Conservation (phyloP, 2,888 invertebrate genomes). For the Agriotes lineatus region DNA sequence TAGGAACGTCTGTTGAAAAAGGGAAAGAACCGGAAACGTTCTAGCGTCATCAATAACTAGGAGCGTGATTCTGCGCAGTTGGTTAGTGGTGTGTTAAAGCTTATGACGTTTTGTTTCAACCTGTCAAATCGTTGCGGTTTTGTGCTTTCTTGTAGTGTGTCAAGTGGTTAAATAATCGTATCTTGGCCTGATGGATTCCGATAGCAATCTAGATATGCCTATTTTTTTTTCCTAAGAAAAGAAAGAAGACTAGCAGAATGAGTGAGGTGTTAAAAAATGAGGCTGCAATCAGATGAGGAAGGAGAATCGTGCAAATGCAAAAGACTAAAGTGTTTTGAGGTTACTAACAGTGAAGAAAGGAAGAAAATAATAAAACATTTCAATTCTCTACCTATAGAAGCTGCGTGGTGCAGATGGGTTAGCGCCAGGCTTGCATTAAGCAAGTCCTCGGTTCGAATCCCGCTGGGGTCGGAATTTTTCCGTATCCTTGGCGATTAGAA, state of each 20-base stretch:
- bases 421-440: too few species aligned
- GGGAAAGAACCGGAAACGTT: background rate
- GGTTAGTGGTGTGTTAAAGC: background rate
- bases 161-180: too few species aligned
- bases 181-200: too few species aligned
- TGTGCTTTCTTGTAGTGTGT: too few species aligned
- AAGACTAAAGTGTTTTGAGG: slow-evolving; percentile 9
- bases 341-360: background rate
- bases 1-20: background rate
- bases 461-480: too few species aligned
- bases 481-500: too few species aligned
- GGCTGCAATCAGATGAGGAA: background rate
- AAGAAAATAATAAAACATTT: slow-evolving; percentile 1
- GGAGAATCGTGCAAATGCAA: slow-evolving; percentile 18
- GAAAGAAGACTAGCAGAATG: background rate
- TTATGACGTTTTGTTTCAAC: background rate
- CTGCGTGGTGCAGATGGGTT: too few species aligned
- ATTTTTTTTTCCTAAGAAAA: too few species aligned
- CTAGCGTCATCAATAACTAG: background rate
- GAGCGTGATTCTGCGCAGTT: background rate
- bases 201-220: too few species aligned
- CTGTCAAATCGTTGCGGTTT: too few species aligned
- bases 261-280: slow-evolving; percentile 7
- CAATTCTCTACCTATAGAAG: background rate
- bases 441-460: too few species aligned